Conservation (phyloP, 2,888 invertebrate genomes). For the Colostygia pectinataria region DNA sequence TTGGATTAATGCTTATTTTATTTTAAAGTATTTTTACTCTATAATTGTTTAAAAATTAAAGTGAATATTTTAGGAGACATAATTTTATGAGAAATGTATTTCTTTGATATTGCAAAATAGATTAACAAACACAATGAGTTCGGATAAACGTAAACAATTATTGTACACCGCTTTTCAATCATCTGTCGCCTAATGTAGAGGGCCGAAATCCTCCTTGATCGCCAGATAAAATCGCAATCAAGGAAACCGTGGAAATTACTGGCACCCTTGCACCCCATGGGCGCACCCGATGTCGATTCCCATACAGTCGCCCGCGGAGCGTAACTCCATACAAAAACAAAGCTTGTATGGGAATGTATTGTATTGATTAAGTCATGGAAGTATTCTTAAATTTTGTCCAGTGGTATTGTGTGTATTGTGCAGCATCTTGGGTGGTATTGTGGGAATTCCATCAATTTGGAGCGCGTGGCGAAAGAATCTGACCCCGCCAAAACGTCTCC, state of each 20-base stretch:
- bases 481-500: slow-evolving; percentile 54
- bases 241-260: slow-evolving; percentile 67
- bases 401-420: slow-evolving; percentile 47
- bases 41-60: too few relatives aligned
- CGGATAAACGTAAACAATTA: slow-evolving; percentile 42
- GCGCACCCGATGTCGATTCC: slow-evolving; percentile 74
- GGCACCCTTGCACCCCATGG: slow-evolving; percentile 50
- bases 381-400: slow-evolving; percentile 67
- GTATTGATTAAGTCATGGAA: slow-evolving; percentile 81
- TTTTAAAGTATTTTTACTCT: too few relatives aligned
- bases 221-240: slow-evolving; percentile 80
- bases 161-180: slow-evolving; percentile 36
- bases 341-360: slow-evolving; percentile 76
- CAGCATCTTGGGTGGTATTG: slow-evolving; percentile 68
- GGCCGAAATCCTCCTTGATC: slow-evolving; percentile 69
- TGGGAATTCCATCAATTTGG: slow-evolving; percentile 79
- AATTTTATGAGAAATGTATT: too few relatives aligned
- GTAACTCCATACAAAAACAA: slow-evolving; percentile 67
- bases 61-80: too few relatives aligned
- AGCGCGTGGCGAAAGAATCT: slow-evolving; percentile 67
- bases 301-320: slow-evolving; percentile 62
- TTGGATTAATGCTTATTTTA: too few relatives aligned
- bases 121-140: slow-evolving; percentile 13
- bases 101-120: too few relatives aligned
- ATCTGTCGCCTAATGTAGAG: slow-evolving; percentile 40